Evolutionary conservation across 2,113 vertebrate species (phyloP).

Genomic region (Pelecanoides urinatrix): DNA sequence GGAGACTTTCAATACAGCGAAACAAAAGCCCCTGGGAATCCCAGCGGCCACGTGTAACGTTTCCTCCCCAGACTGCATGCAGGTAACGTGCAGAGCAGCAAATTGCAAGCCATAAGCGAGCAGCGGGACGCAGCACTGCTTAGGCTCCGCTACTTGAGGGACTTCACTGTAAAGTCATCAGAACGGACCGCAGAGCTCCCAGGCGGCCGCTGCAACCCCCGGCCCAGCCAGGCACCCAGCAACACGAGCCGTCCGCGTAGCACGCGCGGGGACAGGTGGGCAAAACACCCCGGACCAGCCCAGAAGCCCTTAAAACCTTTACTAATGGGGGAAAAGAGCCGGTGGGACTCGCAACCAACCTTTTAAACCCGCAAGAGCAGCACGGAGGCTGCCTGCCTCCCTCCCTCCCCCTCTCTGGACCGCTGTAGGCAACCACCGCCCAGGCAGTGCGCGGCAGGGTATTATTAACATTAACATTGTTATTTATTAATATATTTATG

Average conservation of each 20-base stretch:
- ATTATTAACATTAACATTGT: rapidly evolving
- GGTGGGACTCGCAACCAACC: rapidly evolving
- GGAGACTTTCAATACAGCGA: rapidly evolving
- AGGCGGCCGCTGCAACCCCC: rapidly evolving
- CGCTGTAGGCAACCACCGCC: rapidly evolving
- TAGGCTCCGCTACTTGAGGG: not conserved
- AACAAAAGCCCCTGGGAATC: not conserved
- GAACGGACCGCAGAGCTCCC: too few relatives aligned
- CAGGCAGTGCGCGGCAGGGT: not conserved
- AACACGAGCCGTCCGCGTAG: rapidly evolving
- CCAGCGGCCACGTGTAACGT: rapidly evolving
- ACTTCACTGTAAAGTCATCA: rapidly evolving
- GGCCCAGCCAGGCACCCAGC: rapidly evolving
- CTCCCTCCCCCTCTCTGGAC: rapidly evolving
- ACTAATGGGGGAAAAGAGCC: rapidly evolving
- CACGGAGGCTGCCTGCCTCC: rapidly evolving
- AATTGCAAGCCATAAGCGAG: rapidly evolving
- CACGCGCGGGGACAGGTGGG: not conserved
- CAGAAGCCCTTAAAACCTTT: not conserved
- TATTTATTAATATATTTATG: not conserved
- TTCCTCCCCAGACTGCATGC: rapidly evolving
- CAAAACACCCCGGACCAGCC: not conserved
- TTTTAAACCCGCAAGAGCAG: rapidly evolving
- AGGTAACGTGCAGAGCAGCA: rapidly evolving
- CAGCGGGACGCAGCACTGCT: not conserved